Evolutionary conservation across 2,113 vertebrate genomes (phyloP).

Genomic region (Ammodramus savannarum): DNA sequence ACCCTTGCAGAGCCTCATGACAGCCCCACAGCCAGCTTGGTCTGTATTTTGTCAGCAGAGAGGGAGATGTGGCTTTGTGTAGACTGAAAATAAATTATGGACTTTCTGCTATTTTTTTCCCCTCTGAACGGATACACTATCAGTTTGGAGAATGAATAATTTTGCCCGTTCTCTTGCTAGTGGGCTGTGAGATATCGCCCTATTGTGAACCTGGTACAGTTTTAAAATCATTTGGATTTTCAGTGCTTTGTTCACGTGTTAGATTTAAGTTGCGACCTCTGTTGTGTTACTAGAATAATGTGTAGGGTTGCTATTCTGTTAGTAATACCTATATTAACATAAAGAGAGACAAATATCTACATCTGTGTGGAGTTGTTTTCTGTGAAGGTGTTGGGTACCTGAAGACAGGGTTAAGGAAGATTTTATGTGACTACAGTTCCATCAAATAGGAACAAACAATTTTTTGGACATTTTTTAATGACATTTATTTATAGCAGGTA

Average conservation of each 20-base stretch:
- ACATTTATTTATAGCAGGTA: conserved; percentile 79
- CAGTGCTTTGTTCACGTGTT: conserved; percentile 3
- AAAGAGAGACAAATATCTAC: conserved; percentile 33
- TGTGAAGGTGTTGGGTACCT: conserved; percentile 43
- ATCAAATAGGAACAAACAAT: conserved; percentile 66
- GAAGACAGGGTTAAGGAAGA: conserved; percentile 48
- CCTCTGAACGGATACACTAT: conserved; percentile 15
- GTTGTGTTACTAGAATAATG: not conserved
- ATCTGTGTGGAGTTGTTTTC: not conserved
- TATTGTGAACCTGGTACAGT: not conserved
- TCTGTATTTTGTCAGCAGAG: conserved; percentile 38
- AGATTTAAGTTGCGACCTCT: not conserved
- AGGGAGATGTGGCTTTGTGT: conserved; percentile 28
- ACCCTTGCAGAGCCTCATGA: conserved; percentile 30
- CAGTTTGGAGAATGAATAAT: conserved; percentile 38
- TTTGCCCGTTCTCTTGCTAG: conserved; percentile 20
- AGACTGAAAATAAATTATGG: conserved; percentile 14
- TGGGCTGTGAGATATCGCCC: not conserved
- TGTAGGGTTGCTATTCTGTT: conserved; percentile 11
- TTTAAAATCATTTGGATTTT: conserved; percentile 43
- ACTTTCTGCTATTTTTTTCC: not conserved
- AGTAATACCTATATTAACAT: conserved; percentile 27
- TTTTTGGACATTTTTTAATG: conserved; percentile 54
- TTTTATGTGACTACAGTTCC: conserved; percentile 58
- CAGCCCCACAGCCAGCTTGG: conserved; percentile 10